phyloP scores from a whole-genome alignment of 2,797 vertebrate genomes.

The Lutra lutra region DNA sequence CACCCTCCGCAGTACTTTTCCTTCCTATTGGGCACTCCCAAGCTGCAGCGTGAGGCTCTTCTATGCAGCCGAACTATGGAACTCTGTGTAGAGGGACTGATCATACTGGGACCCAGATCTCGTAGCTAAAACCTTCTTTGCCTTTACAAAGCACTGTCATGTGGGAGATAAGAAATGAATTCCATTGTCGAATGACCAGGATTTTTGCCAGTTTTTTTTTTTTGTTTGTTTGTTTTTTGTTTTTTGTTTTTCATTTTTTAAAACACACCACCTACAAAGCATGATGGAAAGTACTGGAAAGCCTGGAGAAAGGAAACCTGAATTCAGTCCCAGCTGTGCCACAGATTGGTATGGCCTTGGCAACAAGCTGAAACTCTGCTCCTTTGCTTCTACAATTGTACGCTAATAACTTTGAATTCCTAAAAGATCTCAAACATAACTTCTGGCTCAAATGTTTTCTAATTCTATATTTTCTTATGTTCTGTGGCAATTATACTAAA shows the following conservation, averaged over 20 bases:
- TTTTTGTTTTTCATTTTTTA: too few relatives aligned
- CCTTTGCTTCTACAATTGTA: background rate
- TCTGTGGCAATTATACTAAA: background rate
- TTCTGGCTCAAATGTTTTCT: background rate
- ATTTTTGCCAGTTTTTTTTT: background rate
- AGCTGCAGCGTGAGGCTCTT: background rate
- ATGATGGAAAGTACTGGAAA: background rate
- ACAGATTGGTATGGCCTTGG: background rate
- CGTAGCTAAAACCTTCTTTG: background rate
- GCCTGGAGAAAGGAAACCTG: background rate
- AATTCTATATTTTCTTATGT: conserved; percentile 18
- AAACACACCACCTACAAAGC: background rate
- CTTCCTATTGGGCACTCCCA: background rate
- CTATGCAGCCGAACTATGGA: background rate
- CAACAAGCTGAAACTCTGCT: background rate
- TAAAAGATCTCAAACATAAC: background rate
- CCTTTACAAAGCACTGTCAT: background rate
- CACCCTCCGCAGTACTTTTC: background rate
- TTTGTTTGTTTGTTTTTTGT: background rate
- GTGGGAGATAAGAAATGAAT: background rate
- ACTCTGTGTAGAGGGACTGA: background rate
- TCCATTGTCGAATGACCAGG: background rate
- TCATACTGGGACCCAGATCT: background rate
- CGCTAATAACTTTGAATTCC: background rate
- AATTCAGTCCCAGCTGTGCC: background rate